phyloP scores from a whole-genome alignment of 2,113 vertebrate genomes.

The Engystomops pustulosus region DNA sequence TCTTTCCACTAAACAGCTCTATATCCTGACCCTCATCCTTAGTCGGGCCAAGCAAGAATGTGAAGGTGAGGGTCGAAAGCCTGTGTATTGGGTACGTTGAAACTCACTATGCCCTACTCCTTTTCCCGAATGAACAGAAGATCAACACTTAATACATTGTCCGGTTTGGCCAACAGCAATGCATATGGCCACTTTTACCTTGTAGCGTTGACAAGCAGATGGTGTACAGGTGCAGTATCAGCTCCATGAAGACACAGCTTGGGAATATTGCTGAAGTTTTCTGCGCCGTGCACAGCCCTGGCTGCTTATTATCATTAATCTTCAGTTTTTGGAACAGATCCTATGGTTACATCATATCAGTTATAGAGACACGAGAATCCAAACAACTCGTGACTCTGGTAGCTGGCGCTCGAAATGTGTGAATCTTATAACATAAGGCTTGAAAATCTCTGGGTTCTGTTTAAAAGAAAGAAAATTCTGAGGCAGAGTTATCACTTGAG shows the following conservation, averaged over 20 bases:
- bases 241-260: neutral
- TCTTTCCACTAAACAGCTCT: too few species aligned
- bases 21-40: too few species aligned
- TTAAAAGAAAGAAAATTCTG: too few species aligned
- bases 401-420: slow-evolving; percentile 18
- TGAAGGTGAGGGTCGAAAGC: too few species aligned
- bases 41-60: too few species aligned
- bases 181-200: neutral
- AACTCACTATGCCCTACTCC: too few species aligned
- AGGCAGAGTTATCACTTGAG: too few species aligned
- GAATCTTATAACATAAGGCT: neutral
- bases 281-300: neutral
- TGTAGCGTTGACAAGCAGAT: neutral
- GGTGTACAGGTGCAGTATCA: neutral
- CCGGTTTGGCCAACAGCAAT: too few species aligned
- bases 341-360: neutral
- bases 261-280: neutral
- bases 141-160: too few species aligned
- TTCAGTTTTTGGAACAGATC: neutral
- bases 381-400: slow-evolving; percentile 39
- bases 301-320: neutral
- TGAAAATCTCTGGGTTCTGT: too few species aligned
- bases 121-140: too few species aligned
- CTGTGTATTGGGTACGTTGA: too few species aligned
- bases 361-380: neutral